Base-by-base conservation (phyloP, 2,888 invertebrate genomes). In the Polyommatus iphigenia region DNA sequence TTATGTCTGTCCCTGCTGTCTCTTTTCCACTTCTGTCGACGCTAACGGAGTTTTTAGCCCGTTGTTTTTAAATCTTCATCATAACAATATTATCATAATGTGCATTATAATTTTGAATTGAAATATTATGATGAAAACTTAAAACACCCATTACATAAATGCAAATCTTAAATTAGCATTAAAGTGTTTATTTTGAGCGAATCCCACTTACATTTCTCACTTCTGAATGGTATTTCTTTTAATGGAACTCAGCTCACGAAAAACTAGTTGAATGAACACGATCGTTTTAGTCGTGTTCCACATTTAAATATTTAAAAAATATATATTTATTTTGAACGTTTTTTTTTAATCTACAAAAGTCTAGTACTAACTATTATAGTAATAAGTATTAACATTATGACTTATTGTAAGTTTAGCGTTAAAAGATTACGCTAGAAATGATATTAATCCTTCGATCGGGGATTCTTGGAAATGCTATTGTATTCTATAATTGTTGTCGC, bases 221-320 rank as follows among this genome's bases (percentile, higher is more conserved):
- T 83, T 85, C 87, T 92, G 92, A 92, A 87, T 91, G 88, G 87
- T 82, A 82, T 81, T 82, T 87, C 93, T 93, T 91, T 91, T 92
- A 92, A 90, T 93, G 93, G 93, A 91, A 86, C 90, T 90, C 88
- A 92, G 90, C 92, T 84, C 86, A 87, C 86, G 88, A 86, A 88
- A 85, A 87, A 86, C 81, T 82, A 83, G 85, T 84, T 85, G 84
- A 84, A 85, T 86, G 86, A 85, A 85, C 89, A 92, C 92, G 92
- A 87, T 86, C 85, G 87, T 87, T 89, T 84, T 15, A 29, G 67
- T 15, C 10, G 93, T 92, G 87, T 71, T 71, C 71, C n/a, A 29
- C 1, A 32, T 29, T 82, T 81, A 81, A 84, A 85, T 82, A 81
- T 81, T n/a, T n/a, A n/a, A n/a, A n/a, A n/a, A n/a, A n/a, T n/a